phyloP scores from a whole-genome alignment of 2,113 vertebrate genomes.

The Addax nasomaculatus region DNA sequence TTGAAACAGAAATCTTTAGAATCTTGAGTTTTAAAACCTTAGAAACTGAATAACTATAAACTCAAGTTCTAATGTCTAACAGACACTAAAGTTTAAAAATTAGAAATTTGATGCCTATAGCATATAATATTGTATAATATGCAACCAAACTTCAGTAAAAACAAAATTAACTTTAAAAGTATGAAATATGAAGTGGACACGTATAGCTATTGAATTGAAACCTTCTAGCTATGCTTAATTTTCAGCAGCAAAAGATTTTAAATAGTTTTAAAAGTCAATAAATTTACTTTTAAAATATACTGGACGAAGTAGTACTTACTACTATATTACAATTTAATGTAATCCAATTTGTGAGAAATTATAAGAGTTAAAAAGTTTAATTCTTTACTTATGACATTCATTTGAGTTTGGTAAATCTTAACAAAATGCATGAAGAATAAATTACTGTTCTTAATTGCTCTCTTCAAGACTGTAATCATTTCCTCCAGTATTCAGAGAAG shows the following conservation, averaged over 20 bases:
- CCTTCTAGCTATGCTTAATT: neutral
- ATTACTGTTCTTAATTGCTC: neutral
- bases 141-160: neutral
- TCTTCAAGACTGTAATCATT: neutral
- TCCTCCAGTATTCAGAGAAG: neutral
- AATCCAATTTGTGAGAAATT: neutral
- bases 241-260: neutral
- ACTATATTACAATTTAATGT: neutral
- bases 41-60: neutral
- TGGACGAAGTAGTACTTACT: neutral
- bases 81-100: neutral
- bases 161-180: neutral
- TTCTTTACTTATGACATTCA: neutral
- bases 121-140: neutral
- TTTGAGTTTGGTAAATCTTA: neutral
- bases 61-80: neutral
- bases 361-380: neutral
- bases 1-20: neutral
- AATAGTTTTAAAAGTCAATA: neutral
- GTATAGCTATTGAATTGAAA: neutral
- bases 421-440: neutral
- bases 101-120: neutral
- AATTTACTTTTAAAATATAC: neutral
- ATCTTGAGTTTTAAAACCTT: neutral
- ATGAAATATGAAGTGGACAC: neutral